Conservation (phyloP, 2,888 invertebrate species). For the Hololepta plana region DNA sequence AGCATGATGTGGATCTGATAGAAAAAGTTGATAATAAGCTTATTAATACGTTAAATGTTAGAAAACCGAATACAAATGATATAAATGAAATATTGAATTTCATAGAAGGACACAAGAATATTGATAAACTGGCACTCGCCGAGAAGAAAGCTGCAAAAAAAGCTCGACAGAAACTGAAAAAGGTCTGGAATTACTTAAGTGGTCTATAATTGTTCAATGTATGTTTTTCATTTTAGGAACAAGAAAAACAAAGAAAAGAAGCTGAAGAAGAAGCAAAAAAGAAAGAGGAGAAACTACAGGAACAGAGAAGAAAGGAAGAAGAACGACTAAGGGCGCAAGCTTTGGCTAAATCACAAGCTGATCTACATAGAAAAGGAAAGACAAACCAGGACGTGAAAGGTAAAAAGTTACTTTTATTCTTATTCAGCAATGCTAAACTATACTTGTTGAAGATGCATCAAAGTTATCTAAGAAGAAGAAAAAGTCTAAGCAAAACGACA, state of each 20-base stretch:
- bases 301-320: constrained; percentile 17
- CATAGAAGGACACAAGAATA: constrained; percentile 25
- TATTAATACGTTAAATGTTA: too few species aligned
- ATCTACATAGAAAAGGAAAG: constrained; percentile 11
- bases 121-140: constrained; percentile 22
- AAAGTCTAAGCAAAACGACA: too few species aligned
- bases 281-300: constrained; percentile 17
- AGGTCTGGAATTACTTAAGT: constrained; percentile 37
- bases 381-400: constrained; percentile 10
- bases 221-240: constrained; percentile 17
- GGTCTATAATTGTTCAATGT: constrained; percentile 3
- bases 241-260: constrained; percentile 18
- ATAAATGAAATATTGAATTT: constrained; percentile 26
- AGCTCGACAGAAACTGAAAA: constrained; percentile 58
- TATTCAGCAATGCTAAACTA: too few species aligned
- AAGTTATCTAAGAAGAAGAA: too few species aligned
- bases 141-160: constrained; percentile 68
- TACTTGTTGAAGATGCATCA: too few species aligned
- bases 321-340: constrained; percentile 12
- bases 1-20: too few species aligned
- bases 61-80: too few species aligned
- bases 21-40: too few species aligned
- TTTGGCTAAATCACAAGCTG: constrained; percentile 10
- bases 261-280: constrained; percentile 23
- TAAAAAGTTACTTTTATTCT: too few species aligned